A percentile compares a stretch with the other conserved stretches of the same genome.
Conservation (phyloP, 2,797 vertebrate genomes). For the Discoglossus pictus region DNA sequence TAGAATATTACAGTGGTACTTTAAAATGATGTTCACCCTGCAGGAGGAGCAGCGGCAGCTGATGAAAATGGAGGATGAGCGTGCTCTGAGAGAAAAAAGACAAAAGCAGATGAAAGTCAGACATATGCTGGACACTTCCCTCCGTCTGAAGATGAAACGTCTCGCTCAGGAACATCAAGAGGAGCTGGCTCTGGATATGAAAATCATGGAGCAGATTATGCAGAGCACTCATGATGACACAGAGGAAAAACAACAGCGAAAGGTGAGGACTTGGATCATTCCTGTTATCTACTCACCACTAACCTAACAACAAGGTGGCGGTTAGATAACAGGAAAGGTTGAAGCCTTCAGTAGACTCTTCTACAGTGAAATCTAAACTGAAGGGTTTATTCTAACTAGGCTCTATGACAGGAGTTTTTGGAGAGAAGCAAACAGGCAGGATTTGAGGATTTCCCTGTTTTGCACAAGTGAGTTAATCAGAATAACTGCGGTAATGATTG, state of each 20-base stretch:
- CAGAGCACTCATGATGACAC: conserved; percentile 62
- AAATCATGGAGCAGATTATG: conserved; percentile 69
- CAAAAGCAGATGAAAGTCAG: conserved; percentile 63
- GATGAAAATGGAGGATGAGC: conserved; percentile 68
- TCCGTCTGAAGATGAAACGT: conserved; percentile 71
- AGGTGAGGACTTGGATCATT: conserved; percentile 71
- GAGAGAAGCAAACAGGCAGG: too few relatives aligned
- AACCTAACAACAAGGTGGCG: too few relatives aligned
- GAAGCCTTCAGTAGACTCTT: too few relatives aligned
- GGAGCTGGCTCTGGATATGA: conserved; percentile 75
- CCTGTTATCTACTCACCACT: not conserved
- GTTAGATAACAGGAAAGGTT: too few relatives aligned
- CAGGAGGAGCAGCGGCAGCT: conserved; percentile 72
- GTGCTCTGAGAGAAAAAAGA: conserved; percentile 61
- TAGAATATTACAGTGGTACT: too few relatives aligned
- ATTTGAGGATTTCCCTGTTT: too few relatives aligned
- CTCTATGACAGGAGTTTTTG: too few relatives aligned
- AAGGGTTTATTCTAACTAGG: too few relatives aligned
- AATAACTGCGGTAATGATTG: too few relatives aligned
- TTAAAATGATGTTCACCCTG: not conserved
- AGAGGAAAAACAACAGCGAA: conserved; percentile 68
- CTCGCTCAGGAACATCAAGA: conserved; percentile 69
- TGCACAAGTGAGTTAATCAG: too few relatives aligned
- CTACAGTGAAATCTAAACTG: too few relatives aligned
- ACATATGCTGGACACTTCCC: conserved; percentile 64